These are phyloP conservation scores for Fregetta grallaria DNA, from an alignment of 2,113 vertebrate species.

Conservation along the genomic window DNA sequence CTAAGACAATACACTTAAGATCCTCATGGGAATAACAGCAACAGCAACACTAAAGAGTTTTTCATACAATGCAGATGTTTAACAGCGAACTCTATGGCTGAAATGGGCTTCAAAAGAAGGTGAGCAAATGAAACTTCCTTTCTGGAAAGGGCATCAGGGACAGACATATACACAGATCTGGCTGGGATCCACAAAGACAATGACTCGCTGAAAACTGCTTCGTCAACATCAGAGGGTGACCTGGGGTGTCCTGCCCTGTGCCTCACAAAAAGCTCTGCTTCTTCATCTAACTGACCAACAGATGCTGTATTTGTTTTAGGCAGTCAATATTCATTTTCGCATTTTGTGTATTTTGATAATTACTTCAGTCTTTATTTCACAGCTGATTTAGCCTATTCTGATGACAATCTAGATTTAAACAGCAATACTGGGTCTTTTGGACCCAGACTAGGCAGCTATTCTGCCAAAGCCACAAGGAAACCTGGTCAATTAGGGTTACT, in stretches of 20 bases:
- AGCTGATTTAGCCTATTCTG: not conserved
- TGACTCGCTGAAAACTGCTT: not conserved
- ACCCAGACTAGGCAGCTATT: not conserved
- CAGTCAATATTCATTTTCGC: not conserved
- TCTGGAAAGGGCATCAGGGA: not conserved
- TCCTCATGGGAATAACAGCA: not conserved
- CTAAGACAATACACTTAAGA: not conserved
- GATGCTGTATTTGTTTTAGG: not conserved
- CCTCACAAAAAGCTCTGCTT: not conserved
- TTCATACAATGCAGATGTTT: not conserved
- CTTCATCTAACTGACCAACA: not conserved
- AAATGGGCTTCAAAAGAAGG: not conserved
- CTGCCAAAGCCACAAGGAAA: not conserved
- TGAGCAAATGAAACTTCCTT: not conserved
- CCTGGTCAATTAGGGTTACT: not conserved
- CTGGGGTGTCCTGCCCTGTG: not conserved
- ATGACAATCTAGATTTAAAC: not conserved
- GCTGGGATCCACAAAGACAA: not conserved
- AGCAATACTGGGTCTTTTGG: not conserved
- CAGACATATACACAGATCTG: not conserved
- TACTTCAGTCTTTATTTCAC: not conserved
- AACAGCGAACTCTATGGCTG: not conserved
- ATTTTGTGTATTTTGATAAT: not conserved
- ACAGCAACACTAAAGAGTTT: not conserved
- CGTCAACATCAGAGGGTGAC: fast-evolving